phyloP scores from a whole-genome alignment of 2,797 vertebrate species.

The Pachyuromys duprasi region DNA sequence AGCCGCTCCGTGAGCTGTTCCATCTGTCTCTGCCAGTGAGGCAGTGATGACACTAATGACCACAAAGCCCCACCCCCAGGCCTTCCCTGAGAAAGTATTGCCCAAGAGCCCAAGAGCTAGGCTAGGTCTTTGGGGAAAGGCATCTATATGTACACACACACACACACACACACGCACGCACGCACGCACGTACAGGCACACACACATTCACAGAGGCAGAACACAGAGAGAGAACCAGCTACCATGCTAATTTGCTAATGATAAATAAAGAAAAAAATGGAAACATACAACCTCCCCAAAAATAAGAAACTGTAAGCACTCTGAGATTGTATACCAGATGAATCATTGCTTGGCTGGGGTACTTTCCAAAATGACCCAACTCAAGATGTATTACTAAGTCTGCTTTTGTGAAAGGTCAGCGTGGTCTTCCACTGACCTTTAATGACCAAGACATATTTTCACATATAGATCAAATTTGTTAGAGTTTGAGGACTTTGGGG shows the following conservation, averaged over 20 bases:
- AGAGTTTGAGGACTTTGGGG: neutral
- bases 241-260: neutral
- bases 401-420: constrained; percentile 56
- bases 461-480: constrained; percentile 29
- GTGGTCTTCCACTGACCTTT: constrained; percentile 30
- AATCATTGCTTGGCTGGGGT: neutral
- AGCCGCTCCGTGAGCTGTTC: neutral
- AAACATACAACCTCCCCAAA: neutral
- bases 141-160: neutral
- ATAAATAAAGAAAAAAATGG: neutral
- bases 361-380: constrained; percentile 66
- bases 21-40: neutral
- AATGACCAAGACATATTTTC: constrained; percentile 22
- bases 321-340: neutral
- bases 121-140: neutral
- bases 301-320: neutral
- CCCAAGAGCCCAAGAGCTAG: neutral
- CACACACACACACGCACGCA: neutral
- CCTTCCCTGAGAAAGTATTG: neutral
- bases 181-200: neutral
- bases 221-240: neutral
- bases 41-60: neutral
- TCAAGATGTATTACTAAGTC: constrained; percentile 49
- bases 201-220: neutral
- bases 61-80: neutral